These are phyloP conservation scores for Tenthredo notha DNA, from an alignment of 2,888 invertebrate genomes.

Conservation along the genomic window DNA sequence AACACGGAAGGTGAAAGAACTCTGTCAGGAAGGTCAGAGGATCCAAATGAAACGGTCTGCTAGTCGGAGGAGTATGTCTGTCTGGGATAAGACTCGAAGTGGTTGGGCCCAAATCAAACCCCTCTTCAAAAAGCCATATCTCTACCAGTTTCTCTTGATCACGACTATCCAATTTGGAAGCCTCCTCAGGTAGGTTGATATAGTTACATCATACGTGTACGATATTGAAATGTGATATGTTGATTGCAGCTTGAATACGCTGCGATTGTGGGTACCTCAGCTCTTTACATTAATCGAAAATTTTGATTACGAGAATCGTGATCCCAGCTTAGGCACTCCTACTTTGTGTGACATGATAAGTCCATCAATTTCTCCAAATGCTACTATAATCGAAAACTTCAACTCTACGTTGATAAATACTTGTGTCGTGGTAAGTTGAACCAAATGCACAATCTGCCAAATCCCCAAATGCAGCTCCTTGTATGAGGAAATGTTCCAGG, in stretches of 20 bases:
- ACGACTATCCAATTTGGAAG: slow-evolving; percentile 24
- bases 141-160: slow-evolving; percentile 22
- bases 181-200: slow-evolving; percentile 18
- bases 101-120: slow-evolving; percentile 31
- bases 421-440: slow-evolving; percentile 34
- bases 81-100: slow-evolving; percentile 29
- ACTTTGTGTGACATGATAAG: slow-evolving; percentile 58
- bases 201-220: not conserved
- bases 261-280: slow-evolving; percentile 61
- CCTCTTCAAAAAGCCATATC: slow-evolving; percentile 30
- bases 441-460: not conserved
- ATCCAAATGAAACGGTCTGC: slow-evolving; percentile 73
- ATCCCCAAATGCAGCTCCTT: not conserved
- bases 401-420: slow-evolving; percentile 2
- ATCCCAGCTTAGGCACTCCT: slow-evolving; percentile 38
- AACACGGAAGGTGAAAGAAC: slow-evolving; percentile 24
- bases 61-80: not conserved
- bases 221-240: slow-evolving; percentile 53
- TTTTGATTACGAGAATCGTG: slow-evolving; percentile 34
- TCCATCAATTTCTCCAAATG: not conserved
- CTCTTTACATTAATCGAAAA: slow-evolving; percentile 59
- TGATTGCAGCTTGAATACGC: slow-evolving; percentile 60
- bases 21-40: not conserved
- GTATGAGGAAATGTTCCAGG: slow-evolving; percentile 57
- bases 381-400: not conserved